These are phyloP conservation scores for Lamproptera curius DNA, from an alignment of 2,888 invertebrate genomes.

Conservation along the genomic window DNA sequence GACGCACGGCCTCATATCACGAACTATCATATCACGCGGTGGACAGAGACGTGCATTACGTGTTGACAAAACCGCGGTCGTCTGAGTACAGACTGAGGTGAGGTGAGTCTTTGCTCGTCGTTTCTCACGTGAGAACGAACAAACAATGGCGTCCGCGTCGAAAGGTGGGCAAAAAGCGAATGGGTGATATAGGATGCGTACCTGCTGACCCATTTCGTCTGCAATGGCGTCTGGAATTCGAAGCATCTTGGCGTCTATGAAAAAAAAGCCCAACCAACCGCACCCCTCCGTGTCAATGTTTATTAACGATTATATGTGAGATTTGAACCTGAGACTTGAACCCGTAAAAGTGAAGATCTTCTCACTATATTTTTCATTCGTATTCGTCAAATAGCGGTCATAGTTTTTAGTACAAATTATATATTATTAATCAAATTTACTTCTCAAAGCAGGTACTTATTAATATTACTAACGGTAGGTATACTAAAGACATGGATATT, in stretches of 20 bases:
- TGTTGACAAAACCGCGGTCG: slow-evolving; percentile 46
- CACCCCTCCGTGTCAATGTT: slow-evolving; percentile 12
- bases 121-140: slow-evolving; percentile 70
- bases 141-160: slow-evolving; percentile 71
- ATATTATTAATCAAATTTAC: no score
- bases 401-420: no score
- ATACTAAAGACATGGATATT: no score
- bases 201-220: slow-evolving; percentile 71
- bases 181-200: slow-evolving; percentile 59
- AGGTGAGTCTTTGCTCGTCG: slow-evolving; percentile 49
- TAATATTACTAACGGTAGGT: no score
- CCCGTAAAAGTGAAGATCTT: no score
- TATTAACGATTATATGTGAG: slow-evolving; percentile 12
- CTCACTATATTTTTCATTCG: no score
- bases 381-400: no score
- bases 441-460: no score
- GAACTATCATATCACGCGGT: slow-evolving; percentile 49
- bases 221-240: slow-evolving; percentile 37
- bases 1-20: slow-evolving; percentile 42
- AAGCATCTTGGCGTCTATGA: slow-evolving; percentile 16
- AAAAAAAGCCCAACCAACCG: slow-evolving; percentile 3
- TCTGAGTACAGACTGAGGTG: slow-evolving; percentile 50
- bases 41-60: slow-evolving; percentile 47
- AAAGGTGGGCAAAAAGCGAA: slow-evolving; percentile 77
- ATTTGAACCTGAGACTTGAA: no score